Evolutionary conservation across 2,888 invertebrate species (phyloP).

Genomic region (Polyploca ridens): DNA sequence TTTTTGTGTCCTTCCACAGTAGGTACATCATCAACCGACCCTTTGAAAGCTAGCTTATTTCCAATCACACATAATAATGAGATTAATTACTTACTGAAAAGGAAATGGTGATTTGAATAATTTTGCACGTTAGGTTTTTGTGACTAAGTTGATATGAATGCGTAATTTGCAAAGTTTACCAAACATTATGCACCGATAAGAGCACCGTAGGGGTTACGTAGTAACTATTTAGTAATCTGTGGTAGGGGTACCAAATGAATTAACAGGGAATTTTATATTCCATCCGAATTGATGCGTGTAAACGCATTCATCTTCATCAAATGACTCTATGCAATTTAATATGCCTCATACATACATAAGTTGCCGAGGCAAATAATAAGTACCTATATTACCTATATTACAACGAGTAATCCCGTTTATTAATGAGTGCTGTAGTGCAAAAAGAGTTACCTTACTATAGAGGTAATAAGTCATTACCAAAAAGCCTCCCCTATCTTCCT

Average conservation of each 20-base stretch:
- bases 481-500: too few relatives aligned
- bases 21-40: not conserved
- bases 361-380: too few relatives aligned
- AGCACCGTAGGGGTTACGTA: not conserved
- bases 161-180: conserved; percentile 3
- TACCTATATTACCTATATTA: too few relatives aligned
- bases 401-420: too few relatives aligned
- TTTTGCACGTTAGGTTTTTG: not conserved
- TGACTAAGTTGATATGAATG: not conserved
- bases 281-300: not conserved
- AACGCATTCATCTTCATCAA: not conserved
- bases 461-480: too few relatives aligned
- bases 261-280: not conserved
- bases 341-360: not conserved
- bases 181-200: conserved; percentile 1
- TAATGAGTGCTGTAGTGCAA: too few relatives aligned
- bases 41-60: not conserved
- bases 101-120: not conserved
- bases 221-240: too few relatives aligned
- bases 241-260: not conserved
- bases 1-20: conserved; percentile 31
- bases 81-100: not conserved
- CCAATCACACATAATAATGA: not conserved
- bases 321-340: not conserved
- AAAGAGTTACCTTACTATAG: too few relatives aligned